These are phyloP conservation scores for Periophthalmus magnuspinnatus DNA, from an alignment of 2,797 vertebrate genomes.

Conservation along the genomic window DNA sequence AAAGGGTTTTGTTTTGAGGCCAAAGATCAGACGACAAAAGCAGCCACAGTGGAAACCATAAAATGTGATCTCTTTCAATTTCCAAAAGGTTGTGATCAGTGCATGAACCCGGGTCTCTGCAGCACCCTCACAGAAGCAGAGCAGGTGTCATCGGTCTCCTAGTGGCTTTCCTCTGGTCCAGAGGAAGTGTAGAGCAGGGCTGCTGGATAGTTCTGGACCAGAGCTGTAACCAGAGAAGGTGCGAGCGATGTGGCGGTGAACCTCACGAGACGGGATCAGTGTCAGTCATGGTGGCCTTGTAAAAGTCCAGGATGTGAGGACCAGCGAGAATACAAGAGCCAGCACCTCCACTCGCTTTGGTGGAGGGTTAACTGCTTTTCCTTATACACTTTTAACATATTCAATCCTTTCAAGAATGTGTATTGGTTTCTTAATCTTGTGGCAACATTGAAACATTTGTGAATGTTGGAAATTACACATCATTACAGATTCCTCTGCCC, in stretches of 20 bases:
- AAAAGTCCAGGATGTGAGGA: constrained; percentile 23
- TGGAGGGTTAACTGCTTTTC: neutral
- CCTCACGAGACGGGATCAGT: constrained; percentile 16
- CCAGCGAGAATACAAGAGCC: constrained; percentile 23
- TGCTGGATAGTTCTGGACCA: constrained; percentile 33
- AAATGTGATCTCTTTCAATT: constrained; percentile 19
- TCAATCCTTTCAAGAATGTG: neutral
- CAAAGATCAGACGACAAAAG: constrained; percentile 12
- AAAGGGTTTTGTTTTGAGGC: neutral
- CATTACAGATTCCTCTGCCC: neutral
- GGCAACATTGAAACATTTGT: neutral
- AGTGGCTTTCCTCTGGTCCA: constrained; percentile 28
- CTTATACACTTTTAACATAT: neutral
- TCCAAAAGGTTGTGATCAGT: constrained; percentile 8
- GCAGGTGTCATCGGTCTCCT: constrained; percentile 24
- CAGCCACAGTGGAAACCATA: constrained; percentile 14
- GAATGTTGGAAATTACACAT: neutral
- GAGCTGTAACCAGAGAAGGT: constrained; percentile 55
- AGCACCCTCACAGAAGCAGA: constrained; percentile 28
- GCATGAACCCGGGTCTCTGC: neutral
- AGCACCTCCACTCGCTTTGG: neutral
- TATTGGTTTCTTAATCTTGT: neutral
- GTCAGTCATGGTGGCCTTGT: constrained; percentile 47
- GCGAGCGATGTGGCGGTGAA: constrained; percentile 41
- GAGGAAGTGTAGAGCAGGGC: constrained; percentile 28